Evolutionary conservation across 1,140 invertebrate genomes (phyloP).

Genomic region (Diabrotica undecimpunctata): DNA sequence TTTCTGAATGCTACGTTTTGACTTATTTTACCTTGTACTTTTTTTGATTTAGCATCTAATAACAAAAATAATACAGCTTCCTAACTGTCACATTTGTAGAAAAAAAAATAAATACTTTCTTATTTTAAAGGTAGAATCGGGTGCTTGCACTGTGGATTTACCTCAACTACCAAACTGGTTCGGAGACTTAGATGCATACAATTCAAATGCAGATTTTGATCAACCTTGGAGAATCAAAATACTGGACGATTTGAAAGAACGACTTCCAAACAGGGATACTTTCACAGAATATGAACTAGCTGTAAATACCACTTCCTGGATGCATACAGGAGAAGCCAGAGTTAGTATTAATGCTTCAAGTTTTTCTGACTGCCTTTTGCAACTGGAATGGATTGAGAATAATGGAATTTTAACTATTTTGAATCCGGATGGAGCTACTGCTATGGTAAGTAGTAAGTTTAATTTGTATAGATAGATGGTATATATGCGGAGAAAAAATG

Average conservation of each 20-base stretch:
- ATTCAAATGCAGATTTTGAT: slow-evolving; percentile 59
- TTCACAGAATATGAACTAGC: slow-evolving; percentile 55
- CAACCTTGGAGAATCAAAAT: slow-evolving; percentile 73
- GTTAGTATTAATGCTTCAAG: slow-evolving; percentile 58
- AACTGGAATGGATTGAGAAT: slow-evolving; percentile 74
- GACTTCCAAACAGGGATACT: slow-evolving; percentile 45
- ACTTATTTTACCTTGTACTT: no score
- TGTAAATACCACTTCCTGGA: slow-evolving; percentile 78
- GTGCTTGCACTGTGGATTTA: slow-evolving; percentile 69
- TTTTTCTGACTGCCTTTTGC: slow-evolving; percentile 72
- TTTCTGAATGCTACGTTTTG: no score
- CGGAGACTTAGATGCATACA: slow-evolving; percentile 51
- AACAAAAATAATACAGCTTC: no score
- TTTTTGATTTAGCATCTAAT: no score
- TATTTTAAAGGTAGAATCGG: slow-evolving; percentile 54
- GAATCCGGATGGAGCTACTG: slow-evolving; percentile 68
- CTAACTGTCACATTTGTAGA: not conserved
- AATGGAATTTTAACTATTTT: slow-evolving; percentile 73
- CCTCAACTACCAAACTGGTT: slow-evolving; percentile 74
- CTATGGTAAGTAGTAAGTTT: slow-evolving; percentile 54
- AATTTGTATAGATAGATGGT: not conserved
- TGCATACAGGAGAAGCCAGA: slow-evolving; percentile 73
- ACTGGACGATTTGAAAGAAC: slow-evolving; percentile 62
- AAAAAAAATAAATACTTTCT: not conserved
- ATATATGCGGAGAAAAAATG: no score